Base-by-base conservation (phyloP, 2,888 invertebrate genomes). In the Cosmopolites sordidus region DNA sequence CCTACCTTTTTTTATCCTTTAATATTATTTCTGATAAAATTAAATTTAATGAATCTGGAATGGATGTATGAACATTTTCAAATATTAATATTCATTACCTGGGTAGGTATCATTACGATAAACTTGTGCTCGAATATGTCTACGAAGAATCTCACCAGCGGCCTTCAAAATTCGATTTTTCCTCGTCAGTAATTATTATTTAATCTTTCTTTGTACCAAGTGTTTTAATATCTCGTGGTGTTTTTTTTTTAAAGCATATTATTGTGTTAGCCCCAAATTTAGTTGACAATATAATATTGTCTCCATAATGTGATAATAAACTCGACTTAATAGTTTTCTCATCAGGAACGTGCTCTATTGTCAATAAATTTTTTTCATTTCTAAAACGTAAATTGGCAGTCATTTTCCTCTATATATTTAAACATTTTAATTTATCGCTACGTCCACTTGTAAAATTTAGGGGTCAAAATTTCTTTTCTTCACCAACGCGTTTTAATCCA, bases 21-120 rank as follows among this genome's bases (percentile, higher is more conserved):
- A 48, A 41, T 29, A 41, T 48, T 29, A 41, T 22, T 48, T 40
- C 27, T 9, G 16, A 42, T 16, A 48, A 29, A 29, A 40, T 15
- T n/a, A 48, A 41, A 2, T 48, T 41, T 27, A 48, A 41, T 18
- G 17, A 48, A 41, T 48, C 41, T 42, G n/a, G n/a, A n/a, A n/a
- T n/a, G n/a, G n/a, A n/a, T n/a, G n/a, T n/a, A n/a, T n/a, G n/a
- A n/a, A n/a, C 14, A 27, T 41, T 41, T 47, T 38, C 17, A 47
- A 39, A 39, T 9, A 47, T 39, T 41, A 48, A 41, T 11, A 15
- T 48, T 47, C 38, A 47, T 39, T 37, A 27, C 6, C 27, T 47
- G 39, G 16, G 16, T 47, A 47, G 38, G 14, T 38, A 16, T 47
- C 37, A 47, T 47, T 47, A 17, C 30, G 16, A 14, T 47, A 37